These are phyloP conservation scores for Gymnobelideus leadbeateri DNA, from an alignment of 2,113 vertebrate species.

Conservation along the genomic window DNA sequence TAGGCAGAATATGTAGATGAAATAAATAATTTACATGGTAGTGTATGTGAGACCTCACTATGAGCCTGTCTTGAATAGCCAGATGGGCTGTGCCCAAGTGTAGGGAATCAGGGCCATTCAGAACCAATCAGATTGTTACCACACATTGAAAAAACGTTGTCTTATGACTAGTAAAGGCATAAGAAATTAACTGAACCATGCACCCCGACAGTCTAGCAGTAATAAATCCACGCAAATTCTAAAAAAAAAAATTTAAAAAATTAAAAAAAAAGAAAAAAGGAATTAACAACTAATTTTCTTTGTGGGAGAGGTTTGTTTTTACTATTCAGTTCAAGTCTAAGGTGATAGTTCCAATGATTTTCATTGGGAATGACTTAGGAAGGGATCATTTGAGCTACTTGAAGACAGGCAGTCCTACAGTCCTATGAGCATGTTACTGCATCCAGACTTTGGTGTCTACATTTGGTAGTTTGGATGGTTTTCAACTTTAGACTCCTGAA, in stretches of 20 bases:
- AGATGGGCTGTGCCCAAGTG: neutral
- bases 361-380: neutral
- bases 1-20: neutral
- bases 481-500: neutral
- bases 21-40: neutral
- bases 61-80: neutral
- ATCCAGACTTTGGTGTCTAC: too few species aligned
- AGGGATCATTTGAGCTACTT: neutral
- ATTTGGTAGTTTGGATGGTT: neutral
- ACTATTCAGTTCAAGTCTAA: neutral
- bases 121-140: conserved; percentile 22
- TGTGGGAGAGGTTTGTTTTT: neutral
- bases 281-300: too few species aligned
- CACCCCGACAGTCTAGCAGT: too few species aligned
- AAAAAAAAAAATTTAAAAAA: too few species aligned
- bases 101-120: conserved; percentile 27
- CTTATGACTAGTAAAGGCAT: conserved; percentile 25
- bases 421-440: neutral
- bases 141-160: conserved; percentile 11
- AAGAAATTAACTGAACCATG: conserved; percentile 18
- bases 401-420: neutral
- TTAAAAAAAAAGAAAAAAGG: too few species aligned
- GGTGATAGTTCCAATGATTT: neutral
- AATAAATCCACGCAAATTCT: too few species aligned
- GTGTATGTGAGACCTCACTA: neutral